A percentile compares a stretch with the other conserved stretches of the same genome.
These are phyloP conservation scores for Micronisus gabar DNA, from an alignment of 2,113 vertebrate genomes.

Conservation along the genomic window DNA sequence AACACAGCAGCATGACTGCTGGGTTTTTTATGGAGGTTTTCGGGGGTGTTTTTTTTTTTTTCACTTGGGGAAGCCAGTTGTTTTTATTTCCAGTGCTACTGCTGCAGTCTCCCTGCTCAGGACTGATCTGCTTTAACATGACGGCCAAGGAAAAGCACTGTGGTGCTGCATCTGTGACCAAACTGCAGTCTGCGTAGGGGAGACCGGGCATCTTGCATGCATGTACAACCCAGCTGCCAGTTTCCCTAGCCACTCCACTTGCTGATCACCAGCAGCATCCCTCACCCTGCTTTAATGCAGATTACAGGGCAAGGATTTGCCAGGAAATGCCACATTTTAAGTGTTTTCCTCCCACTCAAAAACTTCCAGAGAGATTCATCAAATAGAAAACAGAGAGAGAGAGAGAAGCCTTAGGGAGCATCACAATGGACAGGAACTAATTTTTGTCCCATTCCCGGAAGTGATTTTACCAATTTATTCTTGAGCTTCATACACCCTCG, in stretches of 20 bases:
- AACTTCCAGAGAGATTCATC: background rate
- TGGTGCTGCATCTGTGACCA: background rate
- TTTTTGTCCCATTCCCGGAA: background rate
- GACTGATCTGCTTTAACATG: background rate
- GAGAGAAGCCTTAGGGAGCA: background rate
- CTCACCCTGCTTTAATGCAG: background rate
- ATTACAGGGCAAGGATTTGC: background rate
- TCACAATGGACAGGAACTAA: background rate
- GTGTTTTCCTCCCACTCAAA: background rate
- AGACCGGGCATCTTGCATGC: accelerated
- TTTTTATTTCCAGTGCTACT: background rate
- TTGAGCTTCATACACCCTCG: background rate
- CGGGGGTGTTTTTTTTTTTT: too few relatives aligned
- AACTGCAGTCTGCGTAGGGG: accelerated
- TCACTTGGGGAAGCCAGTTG: background rate
- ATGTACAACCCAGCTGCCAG: accelerated
- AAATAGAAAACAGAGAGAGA: background rate
- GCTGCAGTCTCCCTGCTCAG: background rate
- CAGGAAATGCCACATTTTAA: background rate
- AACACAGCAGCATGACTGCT: background rate
- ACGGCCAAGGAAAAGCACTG: accelerated
- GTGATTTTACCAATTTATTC: background rate
- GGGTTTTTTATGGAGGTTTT: accelerated
- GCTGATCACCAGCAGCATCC: background rate
- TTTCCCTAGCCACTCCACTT: background rate